Conservation (phyloP, 1,140 invertebrate genomes). For the Ptiloglossa arizonensis region DNA sequence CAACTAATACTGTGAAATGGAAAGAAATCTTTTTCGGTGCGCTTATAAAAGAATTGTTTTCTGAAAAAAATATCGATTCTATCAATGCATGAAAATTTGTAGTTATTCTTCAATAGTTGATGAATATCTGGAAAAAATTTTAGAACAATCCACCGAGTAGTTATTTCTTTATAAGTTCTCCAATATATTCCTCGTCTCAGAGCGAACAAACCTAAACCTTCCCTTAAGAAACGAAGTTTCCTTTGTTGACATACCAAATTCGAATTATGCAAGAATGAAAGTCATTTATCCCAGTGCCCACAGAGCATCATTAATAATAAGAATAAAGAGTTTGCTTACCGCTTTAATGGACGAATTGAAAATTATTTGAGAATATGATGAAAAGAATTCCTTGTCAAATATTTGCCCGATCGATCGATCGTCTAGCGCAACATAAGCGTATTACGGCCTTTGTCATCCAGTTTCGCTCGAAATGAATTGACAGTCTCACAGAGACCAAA, state of each 20-base stretch:
- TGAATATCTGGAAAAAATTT: too few relatives aligned
- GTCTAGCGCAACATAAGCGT: not conserved
- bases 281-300: not conserved
- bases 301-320: not conserved
- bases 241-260: not conserved
- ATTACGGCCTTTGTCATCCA: conserved; percentile 10
- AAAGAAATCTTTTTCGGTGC: too few relatives aligned
- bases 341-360: not conserved
- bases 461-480: conserved; percentile 8
- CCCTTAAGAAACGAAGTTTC: too few relatives aligned
- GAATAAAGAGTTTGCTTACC: not conserved
- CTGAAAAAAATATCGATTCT: too few relatives aligned
- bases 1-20: too few relatives aligned
- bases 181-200: too few relatives aligned
- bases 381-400: conserved; percentile 20
- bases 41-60: too few relatives aligned
- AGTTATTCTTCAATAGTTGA: too few relatives aligned
- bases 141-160: too few relatives aligned
- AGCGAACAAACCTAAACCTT: too few relatives aligned
- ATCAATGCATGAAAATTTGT: too few relatives aligned
- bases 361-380: not conserved
- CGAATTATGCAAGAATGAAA: not conserved
- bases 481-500: not conserved
- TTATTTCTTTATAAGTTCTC: too few relatives aligned
- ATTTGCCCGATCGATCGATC: conserved; percentile 28